These are phyloP conservation scores for Lochmaea crataegi DNA, from an alignment of 2,888 invertebrate species.

Conservation along the genomic window DNA sequence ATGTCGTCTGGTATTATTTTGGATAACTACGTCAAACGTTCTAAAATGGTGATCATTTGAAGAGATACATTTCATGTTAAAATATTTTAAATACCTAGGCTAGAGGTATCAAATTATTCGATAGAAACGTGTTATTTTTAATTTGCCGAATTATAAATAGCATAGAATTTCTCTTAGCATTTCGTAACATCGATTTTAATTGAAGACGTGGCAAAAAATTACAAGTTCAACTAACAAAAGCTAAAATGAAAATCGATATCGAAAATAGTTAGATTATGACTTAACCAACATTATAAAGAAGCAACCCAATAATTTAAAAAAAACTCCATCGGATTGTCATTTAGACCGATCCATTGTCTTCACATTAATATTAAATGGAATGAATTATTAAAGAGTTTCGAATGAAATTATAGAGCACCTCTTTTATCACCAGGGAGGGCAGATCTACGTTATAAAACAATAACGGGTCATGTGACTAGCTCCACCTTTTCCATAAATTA, in stretches of 20 bases:
- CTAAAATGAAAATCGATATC: slow-evolving; percentile 25
- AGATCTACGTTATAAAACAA: slow-evolving; percentile 29
- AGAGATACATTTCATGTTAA: too few species aligned
- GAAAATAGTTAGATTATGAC: slow-evolving; percentile 12
- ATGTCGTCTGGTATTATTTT: too few species aligned
- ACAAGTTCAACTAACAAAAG: slow-evolving; percentile 21
- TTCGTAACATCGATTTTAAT: too few species aligned
- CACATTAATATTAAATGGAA: slow-evolving; percentile 41
- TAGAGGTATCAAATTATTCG: too few species aligned
- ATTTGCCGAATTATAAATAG: too few species aligned
- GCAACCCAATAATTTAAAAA: slow-evolving; percentile 41
- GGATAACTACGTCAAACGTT: too few species aligned
- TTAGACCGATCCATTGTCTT: slow-evolving; percentile 34
- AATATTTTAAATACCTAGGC: too few species aligned
- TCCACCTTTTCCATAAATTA: slow-evolving; percentile 38
- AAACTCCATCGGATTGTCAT: slow-evolving; percentile 43
- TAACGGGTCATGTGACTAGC: slow-evolving; percentile 38
- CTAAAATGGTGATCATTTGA: too few species aligned
- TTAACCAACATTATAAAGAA: slow-evolving; percentile 29
- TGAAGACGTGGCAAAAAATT: slow-evolving; percentile 8
- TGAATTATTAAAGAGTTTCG: slow-evolving; percentile 45
- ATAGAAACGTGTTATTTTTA: too few species aligned
- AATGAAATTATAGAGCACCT: slow-evolving; percentile 47
- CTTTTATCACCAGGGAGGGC: slow-evolving; percentile 41
- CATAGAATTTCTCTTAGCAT: too few species aligned